These are phyloP conservation scores for Lepidocolaptes lacrymiger DNA, from an alignment of 2,797 vertebrate species.

Conservation along the genomic window DNA sequence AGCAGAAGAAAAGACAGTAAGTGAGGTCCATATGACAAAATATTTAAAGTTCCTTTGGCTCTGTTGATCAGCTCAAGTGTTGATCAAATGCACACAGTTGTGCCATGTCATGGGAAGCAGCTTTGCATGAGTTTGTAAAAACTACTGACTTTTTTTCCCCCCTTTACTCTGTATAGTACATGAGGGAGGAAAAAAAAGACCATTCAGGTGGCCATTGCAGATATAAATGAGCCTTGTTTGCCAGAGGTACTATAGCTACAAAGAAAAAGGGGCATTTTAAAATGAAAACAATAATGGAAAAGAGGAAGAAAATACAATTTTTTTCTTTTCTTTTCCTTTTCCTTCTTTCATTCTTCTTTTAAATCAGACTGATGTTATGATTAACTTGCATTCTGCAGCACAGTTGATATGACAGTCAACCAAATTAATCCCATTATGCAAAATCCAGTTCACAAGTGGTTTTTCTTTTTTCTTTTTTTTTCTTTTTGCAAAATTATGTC, in stretches of 20 bases:
- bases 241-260: neutral
- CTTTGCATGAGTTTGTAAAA: conserved; percentile 35
- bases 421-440: conserved; percentile 86
- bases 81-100: neutral
- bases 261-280: neutral
- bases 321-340: conserved; percentile 31
- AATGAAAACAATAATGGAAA: conserved; percentile 51
- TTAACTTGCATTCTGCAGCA: conserved; percentile 78
- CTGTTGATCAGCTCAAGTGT: neutral
- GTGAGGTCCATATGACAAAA: neutral
- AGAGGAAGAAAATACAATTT: conserved; percentile 52
- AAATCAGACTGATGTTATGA: conserved; percentile 76
- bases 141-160: neutral
- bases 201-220: neutral
- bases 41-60: neutral
- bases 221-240: neutral
- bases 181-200: neutral
- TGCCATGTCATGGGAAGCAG: neutral
- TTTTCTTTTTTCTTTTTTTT: conserved; percentile 69
- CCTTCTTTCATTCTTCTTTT: conserved; percentile 62
- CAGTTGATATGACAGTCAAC: conserved; percentile 81
- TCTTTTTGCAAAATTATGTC: conserved; percentile 79
- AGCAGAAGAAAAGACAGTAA: neutral
- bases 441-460: conserved; percentile 82
- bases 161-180: neutral